These are phyloP conservation scores for Grammomys dolichurus DNA, from an alignment of 2,113 vertebrate species.

Conservation along the genomic window DNA sequence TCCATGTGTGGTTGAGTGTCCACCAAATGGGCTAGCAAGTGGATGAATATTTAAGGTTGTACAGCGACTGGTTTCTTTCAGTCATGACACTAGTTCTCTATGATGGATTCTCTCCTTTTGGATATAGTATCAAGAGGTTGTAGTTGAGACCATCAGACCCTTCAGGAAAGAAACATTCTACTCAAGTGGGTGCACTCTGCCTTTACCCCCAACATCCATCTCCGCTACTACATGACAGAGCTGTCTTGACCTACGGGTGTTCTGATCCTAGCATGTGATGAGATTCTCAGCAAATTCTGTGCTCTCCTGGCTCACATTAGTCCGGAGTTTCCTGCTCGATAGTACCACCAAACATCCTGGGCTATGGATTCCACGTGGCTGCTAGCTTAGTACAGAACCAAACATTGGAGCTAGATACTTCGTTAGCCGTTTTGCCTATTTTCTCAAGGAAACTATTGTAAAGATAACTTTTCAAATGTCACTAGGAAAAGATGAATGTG, in stretches of 20 bases:
- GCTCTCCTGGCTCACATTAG: background rate
- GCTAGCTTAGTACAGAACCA: background rate
- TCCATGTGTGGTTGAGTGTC: background rate
- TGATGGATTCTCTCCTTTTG: background rate
- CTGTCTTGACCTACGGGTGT: background rate
- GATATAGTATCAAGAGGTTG: background rate
- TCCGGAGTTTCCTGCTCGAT: background rate
- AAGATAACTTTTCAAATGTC: background rate
- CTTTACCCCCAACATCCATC: background rate
- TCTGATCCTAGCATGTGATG: background rate
- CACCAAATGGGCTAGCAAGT: too few species aligned
- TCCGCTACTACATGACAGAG: background rate
- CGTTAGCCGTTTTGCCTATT: background rate
- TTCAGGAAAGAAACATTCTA: background rate
- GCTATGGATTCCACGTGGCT: background rate
- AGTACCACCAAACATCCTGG: background rate
- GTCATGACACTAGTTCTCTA: background rate
- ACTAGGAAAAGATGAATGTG: constrained; percentile 23
- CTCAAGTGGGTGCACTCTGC: background rate
- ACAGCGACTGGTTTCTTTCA: background rate
- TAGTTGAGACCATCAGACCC: background rate
- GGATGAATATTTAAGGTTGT: background rate
- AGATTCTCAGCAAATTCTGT: background rate
- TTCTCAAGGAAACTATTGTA: background rate
- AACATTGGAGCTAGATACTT: background rate